phyloP scores from a whole-genome alignment of 2,113 vertebrate genomes.

The Tringa solitaria region DNA sequence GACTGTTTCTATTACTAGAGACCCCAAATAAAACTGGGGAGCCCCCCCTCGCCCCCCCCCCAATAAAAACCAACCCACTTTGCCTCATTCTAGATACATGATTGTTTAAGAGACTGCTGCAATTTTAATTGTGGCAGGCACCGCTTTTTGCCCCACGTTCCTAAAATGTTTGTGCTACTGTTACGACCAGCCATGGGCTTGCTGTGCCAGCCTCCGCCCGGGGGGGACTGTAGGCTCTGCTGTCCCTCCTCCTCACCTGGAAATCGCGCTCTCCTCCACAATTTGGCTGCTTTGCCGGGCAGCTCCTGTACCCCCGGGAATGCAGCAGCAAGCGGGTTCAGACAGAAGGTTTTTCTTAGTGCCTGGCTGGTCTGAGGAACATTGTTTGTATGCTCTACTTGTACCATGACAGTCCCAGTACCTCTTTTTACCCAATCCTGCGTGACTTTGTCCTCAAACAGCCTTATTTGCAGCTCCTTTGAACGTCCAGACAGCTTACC shows the following conservation, averaged over 20 bases:
- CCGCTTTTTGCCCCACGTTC: not conserved
- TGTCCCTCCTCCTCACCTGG: not conserved
- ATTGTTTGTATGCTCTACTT: not conserved
- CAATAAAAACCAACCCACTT: not conserved
- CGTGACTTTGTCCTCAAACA: not conserved
- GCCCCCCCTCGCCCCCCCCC: not conserved
- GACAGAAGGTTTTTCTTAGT: not conserved
- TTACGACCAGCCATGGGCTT: not conserved
- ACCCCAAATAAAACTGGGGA: too few species aligned
- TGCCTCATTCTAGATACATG: not conserved
- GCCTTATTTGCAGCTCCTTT: not conserved
- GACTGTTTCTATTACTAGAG: not conserved
- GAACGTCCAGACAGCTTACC: not conserved
- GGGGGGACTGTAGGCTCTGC: not conserved
- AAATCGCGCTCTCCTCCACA: accelerated
- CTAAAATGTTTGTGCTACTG: too few species aligned
- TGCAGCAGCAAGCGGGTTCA: not conserved
- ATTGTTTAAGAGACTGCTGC: not conserved
- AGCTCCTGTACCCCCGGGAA: not conserved
- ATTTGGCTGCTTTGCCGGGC: not conserved
- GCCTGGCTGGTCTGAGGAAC: not conserved
- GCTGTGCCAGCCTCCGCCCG: too few species aligned
- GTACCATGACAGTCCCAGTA: not conserved
- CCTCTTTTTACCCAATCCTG: not conserved
- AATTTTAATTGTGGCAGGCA: not conserved